Percentiles rank a stretch among this genome's conserved stretches.
phyloP scores from a whole-genome alignment of 2,888 invertebrate genomes.

The Acanthococcus lagerstroemiae region DNA sequence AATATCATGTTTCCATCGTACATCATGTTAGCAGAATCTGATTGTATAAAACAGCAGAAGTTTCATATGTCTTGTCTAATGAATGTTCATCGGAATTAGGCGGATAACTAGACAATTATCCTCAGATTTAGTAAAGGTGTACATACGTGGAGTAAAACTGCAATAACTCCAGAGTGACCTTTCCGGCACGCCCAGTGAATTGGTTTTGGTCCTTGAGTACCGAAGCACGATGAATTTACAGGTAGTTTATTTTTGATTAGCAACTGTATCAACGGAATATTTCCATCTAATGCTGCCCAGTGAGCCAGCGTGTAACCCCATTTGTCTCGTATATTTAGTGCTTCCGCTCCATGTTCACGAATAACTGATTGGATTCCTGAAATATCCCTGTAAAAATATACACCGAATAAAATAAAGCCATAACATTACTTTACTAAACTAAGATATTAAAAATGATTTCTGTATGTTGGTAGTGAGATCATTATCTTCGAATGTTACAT shows the following conservation, averaged over 20 bases:
- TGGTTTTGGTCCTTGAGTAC: conserved; percentile 79
- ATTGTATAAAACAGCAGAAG: no score
- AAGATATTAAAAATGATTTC: background rate
- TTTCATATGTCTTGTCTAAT: no score
- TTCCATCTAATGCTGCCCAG: conserved; percentile 83
- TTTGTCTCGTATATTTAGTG: conserved; percentile 70
- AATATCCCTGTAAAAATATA: conserved; percentile 57
- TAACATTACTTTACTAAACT: background rate
- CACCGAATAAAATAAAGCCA: background rate
- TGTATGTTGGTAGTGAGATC: background rate
- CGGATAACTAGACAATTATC: no score
- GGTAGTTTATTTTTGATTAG: conserved; percentile 73
- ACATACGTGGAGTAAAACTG: conserved; percentile 49
- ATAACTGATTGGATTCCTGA: conserved; percentile 73
- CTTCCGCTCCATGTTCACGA: conserved; percentile 67
- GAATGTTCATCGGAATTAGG: no score
- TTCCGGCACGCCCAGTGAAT: conserved; percentile 92
- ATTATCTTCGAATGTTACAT: background rate
- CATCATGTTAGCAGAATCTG: no score
- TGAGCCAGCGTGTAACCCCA: conserved; percentile 90
- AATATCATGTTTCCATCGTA: background rate
- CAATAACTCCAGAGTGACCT: conserved; percentile 82
- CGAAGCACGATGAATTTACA: conserved; percentile 74
- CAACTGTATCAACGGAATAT: conserved; percentile 78
- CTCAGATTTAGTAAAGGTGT: background rate